Evolutionary conservation across 2,888 invertebrate genomes (phyloP).

Genomic region (Alcis repandata): DNA sequence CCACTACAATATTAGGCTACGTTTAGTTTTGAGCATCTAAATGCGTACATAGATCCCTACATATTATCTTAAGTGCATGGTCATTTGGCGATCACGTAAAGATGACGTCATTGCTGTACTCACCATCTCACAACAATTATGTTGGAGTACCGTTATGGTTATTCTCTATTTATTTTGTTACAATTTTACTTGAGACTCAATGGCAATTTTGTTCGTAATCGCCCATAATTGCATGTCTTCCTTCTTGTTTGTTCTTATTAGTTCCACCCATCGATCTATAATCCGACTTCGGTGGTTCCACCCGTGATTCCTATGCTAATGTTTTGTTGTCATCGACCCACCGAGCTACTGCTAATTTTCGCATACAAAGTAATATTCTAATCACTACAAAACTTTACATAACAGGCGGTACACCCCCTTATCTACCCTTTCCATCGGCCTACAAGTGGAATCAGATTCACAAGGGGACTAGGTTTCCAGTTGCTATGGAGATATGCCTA

Average conservation of each 20-base stretch:
- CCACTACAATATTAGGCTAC: constrained; percentile 46
- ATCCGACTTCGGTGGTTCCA: too few relatives aligned
- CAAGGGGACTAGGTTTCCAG: constrained; percentile 41
- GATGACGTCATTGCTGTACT: constrained; percentile 38
- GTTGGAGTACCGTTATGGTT: too few relatives aligned
- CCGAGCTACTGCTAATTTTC: not conserved
- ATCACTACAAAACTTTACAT: constrained; percentile 11
- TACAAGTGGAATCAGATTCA: constrained; percentile 45
- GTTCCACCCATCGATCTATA: not conserved
- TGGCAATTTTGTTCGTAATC: too few relatives aligned
- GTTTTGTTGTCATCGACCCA: not conserved
- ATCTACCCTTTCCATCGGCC: constrained; percentile 32
- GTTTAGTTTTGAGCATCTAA: constrained; percentile 12
- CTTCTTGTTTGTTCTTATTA: too few relatives aligned
- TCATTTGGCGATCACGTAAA: constrained; percentile 40
- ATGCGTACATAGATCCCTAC: not conserved
- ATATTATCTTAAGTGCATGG: too few relatives aligned
- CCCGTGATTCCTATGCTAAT: not conserved
- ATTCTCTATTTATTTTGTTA: too few relatives aligned
- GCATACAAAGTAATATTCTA: constrained; percentile 20
- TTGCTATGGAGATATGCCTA: constrained; percentile 48
- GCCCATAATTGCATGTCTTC: too few relatives aligned
- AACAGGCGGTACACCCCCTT: constrained; percentile 13
- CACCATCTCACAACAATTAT: constrained; percentile 19
- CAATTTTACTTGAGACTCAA: too few relatives aligned